Percentiles rank a stretch among this genome's conserved stretches.
phyloP scores from a whole-genome alignment of 2,797 vertebrate species.

The Lycodopsis pacificus region DNA sequence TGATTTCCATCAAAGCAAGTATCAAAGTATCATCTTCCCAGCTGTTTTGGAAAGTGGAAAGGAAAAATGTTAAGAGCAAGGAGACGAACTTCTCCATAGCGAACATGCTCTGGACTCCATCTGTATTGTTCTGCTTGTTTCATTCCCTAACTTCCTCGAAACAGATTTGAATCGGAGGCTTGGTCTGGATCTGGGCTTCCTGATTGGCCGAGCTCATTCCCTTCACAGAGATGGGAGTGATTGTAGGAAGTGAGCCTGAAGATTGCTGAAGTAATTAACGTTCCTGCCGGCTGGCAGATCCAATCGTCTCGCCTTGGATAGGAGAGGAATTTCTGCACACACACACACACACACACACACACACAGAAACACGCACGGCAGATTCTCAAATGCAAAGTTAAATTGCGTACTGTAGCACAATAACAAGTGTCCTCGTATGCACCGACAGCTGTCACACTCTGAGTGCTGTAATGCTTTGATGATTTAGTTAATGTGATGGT shows the following conservation, averaged over 20 bases:
- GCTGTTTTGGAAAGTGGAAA: slow-evolving; percentile 1
- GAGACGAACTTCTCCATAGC: not conserved
- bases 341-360: not conserved
- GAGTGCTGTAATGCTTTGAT: slow-evolving; percentile 58
- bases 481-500: slow-evolving; percentile 61
- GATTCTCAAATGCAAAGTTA: slow-evolving; percentile 65
- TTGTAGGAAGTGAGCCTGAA: slow-evolving; percentile 73
- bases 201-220: slow-evolving; percentile 66
- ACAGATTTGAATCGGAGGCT: slow-evolving; percentile 52
- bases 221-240: slow-evolving; percentile 61
- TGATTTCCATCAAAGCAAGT: slow-evolving; percentile 15
- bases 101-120: slow-evolving; percentile 18
- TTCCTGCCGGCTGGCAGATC: slow-evolving; percentile 75
- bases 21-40: not conserved
- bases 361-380: slow-evolving; percentile 8
- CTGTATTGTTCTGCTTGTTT: slow-evolving; percentile 54
- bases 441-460: slow-evolving; percentile 70
- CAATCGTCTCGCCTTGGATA: slow-evolving; percentile 65
- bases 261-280: slow-evolving; percentile 80
- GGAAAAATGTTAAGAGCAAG: slow-evolving; percentile 9
- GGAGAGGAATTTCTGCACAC: slow-evolving; percentile 17
- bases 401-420: slow-evolving; percentile 59
- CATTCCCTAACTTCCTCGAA: slow-evolving; percentile 29
- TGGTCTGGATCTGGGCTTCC: slow-evolving; percentile 39
- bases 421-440: slow-evolving; percentile 60